Evolutionary conservation across 1,140 invertebrate species (phyloP).

Genomic region (Caenorhabditis inopinata): DNA sequence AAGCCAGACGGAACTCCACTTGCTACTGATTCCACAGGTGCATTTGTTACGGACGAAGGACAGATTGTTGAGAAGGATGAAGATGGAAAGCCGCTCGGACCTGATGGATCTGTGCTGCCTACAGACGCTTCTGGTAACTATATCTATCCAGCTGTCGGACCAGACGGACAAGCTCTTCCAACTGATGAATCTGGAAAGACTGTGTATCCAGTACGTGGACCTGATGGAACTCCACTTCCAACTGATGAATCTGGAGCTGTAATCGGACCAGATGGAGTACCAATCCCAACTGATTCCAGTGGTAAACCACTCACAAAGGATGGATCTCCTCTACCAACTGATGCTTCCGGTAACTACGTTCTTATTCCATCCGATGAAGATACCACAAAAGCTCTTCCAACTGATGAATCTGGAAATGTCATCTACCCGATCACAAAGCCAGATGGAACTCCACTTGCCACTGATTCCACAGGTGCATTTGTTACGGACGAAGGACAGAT

Average conservation of each 20-base stretch:
- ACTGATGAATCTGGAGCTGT: slow-evolving; percentile 39
- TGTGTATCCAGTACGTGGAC: slow-evolving; percentile 22
- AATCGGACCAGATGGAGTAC: slow-evolving; percentile 35
- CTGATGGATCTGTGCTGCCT: too few relatives aligned
- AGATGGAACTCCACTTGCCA: slow-evolving; percentile 28
- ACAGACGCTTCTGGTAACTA: slow-evolving; percentile 41
- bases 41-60: too few relatives aligned
- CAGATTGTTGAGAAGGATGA: too few relatives aligned
- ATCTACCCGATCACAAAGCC: slow-evolving; percentile 31
- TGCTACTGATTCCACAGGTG: too few relatives aligned
- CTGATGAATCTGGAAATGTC: slow-evolving; percentile 33
- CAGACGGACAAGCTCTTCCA: slow-evolving; percentile 29
- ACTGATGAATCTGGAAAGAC: slow-evolving; percentile 28
- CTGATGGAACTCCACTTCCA: slow-evolving; percentile 35
- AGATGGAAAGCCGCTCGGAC: too few relatives aligned
- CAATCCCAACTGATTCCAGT: slow-evolving; percentile 47
- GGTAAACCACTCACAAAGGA: slow-evolving; percentile 26
- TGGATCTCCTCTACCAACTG: slow-evolving; percentile 41
- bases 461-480: background rate
- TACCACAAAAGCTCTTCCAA: slow-evolving; percentile 28
- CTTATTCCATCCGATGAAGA: slow-evolving; percentile 41
- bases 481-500: slow-evolving; percentile 43
- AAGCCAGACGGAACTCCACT: too few relatives aligned
- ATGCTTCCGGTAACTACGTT: slow-evolving; percentile 36
- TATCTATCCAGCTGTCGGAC: slow-evolving; percentile 34